These are phyloP conservation scores for Trogon melanurus DNA, from an alignment of 2,113 vertebrate species.

Conservation along the genomic window DNA sequence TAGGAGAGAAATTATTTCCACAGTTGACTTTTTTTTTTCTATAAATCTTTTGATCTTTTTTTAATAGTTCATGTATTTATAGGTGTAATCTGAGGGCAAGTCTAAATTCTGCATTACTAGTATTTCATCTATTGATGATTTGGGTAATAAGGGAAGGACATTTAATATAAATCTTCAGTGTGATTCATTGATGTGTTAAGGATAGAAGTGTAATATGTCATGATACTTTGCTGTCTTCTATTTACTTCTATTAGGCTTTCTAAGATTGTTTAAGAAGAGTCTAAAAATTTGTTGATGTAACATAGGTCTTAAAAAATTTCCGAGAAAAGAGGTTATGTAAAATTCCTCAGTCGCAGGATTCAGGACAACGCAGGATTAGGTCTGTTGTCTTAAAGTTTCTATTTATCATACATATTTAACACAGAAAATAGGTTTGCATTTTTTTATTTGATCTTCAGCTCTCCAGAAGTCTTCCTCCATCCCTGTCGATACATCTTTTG, in stretches of 20 bases:
- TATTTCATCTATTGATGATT: neutral
- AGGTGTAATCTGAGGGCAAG: neutral
- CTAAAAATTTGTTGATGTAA: neutral
- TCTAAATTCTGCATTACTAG: neutral
- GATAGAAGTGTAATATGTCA: neutral
- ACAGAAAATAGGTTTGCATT: neutral
- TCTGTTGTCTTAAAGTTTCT: neutral
- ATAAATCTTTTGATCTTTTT: neutral
- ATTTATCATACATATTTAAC: neutral
- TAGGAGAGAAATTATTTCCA: neutral
- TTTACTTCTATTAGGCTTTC: neutral
- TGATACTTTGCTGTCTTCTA: neutral
- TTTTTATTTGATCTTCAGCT: constrained; percentile 6
- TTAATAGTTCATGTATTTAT: neutral
- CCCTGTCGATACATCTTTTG: neutral
- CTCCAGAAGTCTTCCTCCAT: neutral
- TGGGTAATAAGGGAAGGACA: neutral
- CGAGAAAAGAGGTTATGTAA: accelerated
- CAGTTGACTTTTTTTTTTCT: neutral
- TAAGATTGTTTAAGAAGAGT: neutral
- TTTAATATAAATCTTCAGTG: neutral
- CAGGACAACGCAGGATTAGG: neutral
- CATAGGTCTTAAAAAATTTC: neutral
- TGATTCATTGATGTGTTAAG: neutral
- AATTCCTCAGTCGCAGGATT: neutral